phyloP scores from a whole-genome alignment of 2,113 vertebrate genomes.

The Lagopus leucura region DNA sequence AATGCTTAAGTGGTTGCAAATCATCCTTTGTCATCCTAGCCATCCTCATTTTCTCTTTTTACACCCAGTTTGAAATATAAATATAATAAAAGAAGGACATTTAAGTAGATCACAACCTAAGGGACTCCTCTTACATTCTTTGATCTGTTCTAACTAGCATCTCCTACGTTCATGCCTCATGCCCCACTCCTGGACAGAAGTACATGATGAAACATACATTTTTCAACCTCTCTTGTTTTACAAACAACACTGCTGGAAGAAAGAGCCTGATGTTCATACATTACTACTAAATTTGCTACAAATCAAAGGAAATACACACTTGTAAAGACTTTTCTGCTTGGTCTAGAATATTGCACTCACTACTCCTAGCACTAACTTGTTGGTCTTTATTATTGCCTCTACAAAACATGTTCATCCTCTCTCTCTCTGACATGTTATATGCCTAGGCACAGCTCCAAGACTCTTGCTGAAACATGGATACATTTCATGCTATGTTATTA shows the following conservation, averaged over 20 bases:
- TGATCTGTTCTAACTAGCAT: background rate
- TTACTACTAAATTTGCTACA: background rate
- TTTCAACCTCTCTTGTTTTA: background rate
- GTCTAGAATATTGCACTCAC: background rate
- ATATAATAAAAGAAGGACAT: background rate
- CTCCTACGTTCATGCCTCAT: background rate
- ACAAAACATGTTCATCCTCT: background rate
- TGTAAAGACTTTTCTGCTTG: background rate
- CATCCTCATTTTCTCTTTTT: background rate
- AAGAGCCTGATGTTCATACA: background rate
- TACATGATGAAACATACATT: background rate
- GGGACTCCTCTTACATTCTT: background rate
- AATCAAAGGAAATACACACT: background rate
- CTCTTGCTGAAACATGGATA: constrained; percentile 30
- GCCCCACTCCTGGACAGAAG: background rate
- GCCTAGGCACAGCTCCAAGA: constrained; percentile 31
- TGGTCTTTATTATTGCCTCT: background rate
- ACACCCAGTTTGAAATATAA: background rate
- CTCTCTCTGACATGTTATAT: background rate
- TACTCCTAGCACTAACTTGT: background rate
- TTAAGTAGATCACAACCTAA: background rate
- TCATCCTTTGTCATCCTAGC: background rate
- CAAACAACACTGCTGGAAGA: background rate
- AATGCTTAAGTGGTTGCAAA: background rate
- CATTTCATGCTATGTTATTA: constrained; percentile 33